Conservation (phyloP, 2,797 vertebrate species). For the Enteromius trimaculatus region DNA sequence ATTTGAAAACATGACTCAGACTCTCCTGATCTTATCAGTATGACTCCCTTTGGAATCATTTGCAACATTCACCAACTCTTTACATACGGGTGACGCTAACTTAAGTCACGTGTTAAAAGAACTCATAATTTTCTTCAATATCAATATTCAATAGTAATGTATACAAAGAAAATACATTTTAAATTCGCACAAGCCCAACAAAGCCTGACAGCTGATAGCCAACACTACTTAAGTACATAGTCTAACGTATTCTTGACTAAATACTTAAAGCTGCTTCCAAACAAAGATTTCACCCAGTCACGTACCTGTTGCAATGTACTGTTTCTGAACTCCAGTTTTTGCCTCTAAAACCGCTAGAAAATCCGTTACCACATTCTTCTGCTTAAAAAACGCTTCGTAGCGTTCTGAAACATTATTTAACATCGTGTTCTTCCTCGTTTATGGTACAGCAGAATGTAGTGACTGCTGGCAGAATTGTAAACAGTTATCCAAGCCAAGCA, state of each 20-base stretch:
- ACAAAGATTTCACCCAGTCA: background rate
- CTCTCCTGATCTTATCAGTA: background rate
- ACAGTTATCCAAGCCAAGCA: background rate
- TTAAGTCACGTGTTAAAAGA: background rate
- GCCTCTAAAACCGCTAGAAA: constrained; percentile 79
- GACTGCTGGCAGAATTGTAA: background rate
- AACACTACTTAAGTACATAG: background rate
- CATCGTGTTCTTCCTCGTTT: constrained; percentile 65
- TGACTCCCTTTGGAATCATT: constrained; percentile 10
- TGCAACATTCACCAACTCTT: background rate
- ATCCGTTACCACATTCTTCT: constrained; percentile 83
- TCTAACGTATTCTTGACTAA: background rate
- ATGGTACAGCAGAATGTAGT: background rate
- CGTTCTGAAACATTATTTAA: constrained; percentile 73
- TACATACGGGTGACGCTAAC: background rate
- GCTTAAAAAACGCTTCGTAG: constrained; percentile 79
- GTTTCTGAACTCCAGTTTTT: constrained; percentile 82
- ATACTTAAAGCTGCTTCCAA: background rate
- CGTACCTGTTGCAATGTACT: constrained; percentile 83
- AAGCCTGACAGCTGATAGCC: background rate
- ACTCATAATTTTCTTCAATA: background rate
- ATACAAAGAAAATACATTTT: background rate
- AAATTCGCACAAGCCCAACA: background rate
- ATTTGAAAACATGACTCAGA: background rate
- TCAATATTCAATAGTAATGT: background rate